Evolutionary conservation across 2,797 vertebrate species (phyloP), one percentile per base, ranked within the genome.

Genomic region (Acrossocheilus fasciatus): DNA sequence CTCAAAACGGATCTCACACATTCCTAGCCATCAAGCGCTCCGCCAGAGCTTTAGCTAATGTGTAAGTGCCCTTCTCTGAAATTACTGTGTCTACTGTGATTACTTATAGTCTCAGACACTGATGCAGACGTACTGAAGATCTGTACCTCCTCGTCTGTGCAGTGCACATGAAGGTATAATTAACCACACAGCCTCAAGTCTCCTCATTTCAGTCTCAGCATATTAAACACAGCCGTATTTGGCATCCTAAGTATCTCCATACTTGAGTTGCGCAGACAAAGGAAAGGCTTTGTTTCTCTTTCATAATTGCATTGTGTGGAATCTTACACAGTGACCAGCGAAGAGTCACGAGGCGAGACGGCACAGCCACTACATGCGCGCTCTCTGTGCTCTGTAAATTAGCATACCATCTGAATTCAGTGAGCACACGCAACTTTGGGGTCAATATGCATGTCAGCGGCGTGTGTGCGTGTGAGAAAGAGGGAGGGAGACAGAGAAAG

Each of bases 401-500:
- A 95, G 94, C 94, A 96, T 95, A 94, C 92, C 94, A 96, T 96
- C 94, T 95, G 93, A 95, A 96, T 95, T 94, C 95, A 89, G 91
- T 92, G 92, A 93, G 90, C 91, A 66, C 88, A 89, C 82, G 92
- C 93, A 96, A 95, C 94, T 92, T 91, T 81, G 93, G 91, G 94
- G 94, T 95, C 95, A 95, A 86, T 92, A 90, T 89, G 89, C 92
- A 91, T 93, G 93, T 94, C 95, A 94, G 81, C 81, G 52, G 81
- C 26, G 62, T 82, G 80, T 88, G 87, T 70, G 90, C 79, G 83
- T 80, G 89, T 82, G 94, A 72, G 57, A 72, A 57, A 77, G 74
- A 83, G 45, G 73, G 73, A 87, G 73, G 74, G 70, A 89, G 75
- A 78, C 23, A 82, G 82, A 84, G 81, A 86, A 83, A 87, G 86